phyloP scores from a whole-genome alignment of 2,888 invertebrate species.

The Andrena hattorfiana region DNA sequence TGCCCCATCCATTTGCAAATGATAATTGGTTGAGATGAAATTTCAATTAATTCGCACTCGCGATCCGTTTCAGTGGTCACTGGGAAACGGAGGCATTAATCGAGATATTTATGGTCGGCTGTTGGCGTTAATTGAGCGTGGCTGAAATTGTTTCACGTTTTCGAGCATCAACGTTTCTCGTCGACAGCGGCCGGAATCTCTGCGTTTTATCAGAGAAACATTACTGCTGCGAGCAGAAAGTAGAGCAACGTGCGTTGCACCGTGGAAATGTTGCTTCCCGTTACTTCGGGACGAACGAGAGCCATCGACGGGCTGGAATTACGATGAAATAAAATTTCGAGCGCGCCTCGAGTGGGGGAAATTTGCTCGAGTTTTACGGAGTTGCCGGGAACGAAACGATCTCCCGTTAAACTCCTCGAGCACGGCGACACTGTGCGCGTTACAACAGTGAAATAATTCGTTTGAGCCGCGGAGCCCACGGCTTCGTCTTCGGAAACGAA shows the following conservation, averaged over 20 bases:
- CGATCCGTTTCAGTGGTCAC: neutral
- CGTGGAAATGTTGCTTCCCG: neutral
- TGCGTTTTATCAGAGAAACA: neutral
- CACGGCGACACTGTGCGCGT: neutral
- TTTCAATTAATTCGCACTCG: conserved; percentile 11
- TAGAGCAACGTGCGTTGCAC: neutral
- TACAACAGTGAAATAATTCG: conserved; percentile 19
- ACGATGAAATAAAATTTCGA: conserved; percentile 36
- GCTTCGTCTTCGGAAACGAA: conserved; percentile 23
- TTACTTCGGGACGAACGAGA: no score
- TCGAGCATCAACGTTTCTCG: neutral
- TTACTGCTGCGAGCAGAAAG: neutral
- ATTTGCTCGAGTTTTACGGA: neutral
- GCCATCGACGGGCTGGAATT: conserved; percentile 3
- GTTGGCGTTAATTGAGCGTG: neutral
- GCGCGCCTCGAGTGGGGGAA: neutral
- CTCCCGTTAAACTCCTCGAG: conserved; percentile 12
- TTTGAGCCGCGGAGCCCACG: neutral
- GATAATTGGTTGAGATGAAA: conserved; percentile 14
- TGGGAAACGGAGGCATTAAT: conserved; percentile 10
- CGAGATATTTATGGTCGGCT: conserved; percentile 16
- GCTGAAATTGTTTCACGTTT: neutral
- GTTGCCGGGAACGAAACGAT: conserved; percentile 4
- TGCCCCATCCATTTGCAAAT: neutral
- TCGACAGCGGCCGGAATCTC: neutral